phyloP scores from a whole-genome alignment of 2,888 invertebrate species.

The Pachydiplax longipennis region DNA sequence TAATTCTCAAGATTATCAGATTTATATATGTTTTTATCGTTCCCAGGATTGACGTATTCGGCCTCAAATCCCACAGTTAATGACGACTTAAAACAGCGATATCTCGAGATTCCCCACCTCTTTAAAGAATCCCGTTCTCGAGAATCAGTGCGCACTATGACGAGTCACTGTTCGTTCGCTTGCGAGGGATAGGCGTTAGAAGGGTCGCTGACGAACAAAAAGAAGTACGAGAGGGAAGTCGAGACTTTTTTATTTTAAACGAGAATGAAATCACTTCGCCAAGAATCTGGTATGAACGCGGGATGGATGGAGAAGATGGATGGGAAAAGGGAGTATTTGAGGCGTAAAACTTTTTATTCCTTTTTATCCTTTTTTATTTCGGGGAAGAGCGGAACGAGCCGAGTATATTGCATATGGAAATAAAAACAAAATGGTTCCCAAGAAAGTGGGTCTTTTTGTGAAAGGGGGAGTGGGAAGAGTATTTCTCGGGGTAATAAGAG shows the following conservation, averaged over 20 bases:
- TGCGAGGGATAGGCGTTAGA: neutral
- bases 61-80: too few relatives aligned
- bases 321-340: neutral
- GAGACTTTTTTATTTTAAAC: neutral
- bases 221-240: neutral
- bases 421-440: neutral
- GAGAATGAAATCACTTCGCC: neutral
- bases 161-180: neutral
- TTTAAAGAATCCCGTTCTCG: too few relatives aligned
- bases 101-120: too few relatives aligned
- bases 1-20: too few relatives aligned
- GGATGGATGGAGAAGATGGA: neutral
- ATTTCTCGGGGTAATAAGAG: constrained; percentile 17
- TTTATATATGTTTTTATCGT: too few relatives aligned
- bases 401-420: constrained; percentile 11
- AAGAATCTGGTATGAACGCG: neutral
- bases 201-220: neutral
- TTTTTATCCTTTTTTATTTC: neutral
- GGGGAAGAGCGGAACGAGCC: neutral
- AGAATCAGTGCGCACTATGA: neutral
- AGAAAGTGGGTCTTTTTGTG: neutral
- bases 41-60: too few relatives aligned
- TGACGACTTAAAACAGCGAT: too few relatives aligned
- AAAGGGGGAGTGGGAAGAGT: neutral
- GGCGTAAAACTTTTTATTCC: neutral